Evolutionary conservation across 2,113 vertebrate species (phyloP).

Genomic region (Diglossa brunneiventris): DNA sequence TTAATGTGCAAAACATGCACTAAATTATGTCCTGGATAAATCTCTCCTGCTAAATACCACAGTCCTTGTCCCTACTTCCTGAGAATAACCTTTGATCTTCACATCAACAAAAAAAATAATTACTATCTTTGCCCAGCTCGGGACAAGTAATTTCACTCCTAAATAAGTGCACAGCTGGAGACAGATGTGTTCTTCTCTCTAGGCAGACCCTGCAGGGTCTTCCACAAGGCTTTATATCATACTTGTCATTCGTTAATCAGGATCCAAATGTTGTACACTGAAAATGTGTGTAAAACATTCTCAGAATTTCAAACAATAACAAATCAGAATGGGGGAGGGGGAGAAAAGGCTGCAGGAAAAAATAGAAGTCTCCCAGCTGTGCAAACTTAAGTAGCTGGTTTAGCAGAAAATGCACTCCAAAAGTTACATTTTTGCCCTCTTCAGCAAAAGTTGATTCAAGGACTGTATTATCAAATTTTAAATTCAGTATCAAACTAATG

Average conservation of each 20-base stretch:
- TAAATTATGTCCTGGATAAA: constrained; percentile 67
- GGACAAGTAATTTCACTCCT: constrained; percentile 63
- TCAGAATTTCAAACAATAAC: constrained; percentile 84
- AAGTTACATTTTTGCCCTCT: constrained; percentile 28
- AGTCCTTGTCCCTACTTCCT: constrained; percentile 63
- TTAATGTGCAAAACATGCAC: constrained; percentile 70
- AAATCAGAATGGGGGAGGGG: constrained; percentile 44
- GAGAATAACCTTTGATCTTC: constrained; percentile 79
- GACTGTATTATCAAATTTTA: neutral
- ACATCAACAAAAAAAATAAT: constrained; percentile 75
- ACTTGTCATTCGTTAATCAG: constrained; percentile 83
- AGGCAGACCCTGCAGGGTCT: constrained; percentile 62
- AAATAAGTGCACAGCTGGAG: constrained; percentile 76
- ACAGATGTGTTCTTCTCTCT: constrained; percentile 76
- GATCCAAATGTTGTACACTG: constrained; percentile 74
- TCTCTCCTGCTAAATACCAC: constrained; percentile 67
- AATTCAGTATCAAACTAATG: neutral
- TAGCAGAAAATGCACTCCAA: constrained; percentile 38
- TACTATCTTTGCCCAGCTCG: constrained; percentile 63
- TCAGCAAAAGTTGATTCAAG: neutral
- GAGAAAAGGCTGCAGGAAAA: constrained; percentile 35
- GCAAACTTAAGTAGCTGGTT: constrained; percentile 37
- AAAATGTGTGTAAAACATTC: constrained; percentile 81
- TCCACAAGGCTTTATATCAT: constrained; percentile 74
- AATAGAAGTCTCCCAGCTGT: constrained; percentile 72